Evolutionary conservation across 2,888 invertebrate species (phyloP).

Genomic region (Siphonodentalium dalli): DNA sequence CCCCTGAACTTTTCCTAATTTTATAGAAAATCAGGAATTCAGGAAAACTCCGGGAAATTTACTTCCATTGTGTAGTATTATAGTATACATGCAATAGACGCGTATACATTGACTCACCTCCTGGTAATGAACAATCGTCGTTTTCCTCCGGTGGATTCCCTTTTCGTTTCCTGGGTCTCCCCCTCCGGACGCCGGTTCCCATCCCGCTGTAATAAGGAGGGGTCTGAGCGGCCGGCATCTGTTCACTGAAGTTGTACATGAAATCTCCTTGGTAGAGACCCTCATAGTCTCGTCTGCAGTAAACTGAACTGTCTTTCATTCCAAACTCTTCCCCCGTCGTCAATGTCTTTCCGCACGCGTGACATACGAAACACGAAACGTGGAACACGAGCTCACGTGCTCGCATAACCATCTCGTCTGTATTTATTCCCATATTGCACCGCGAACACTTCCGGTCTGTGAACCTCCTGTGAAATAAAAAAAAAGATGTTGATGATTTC

Average conservation of each 20-base stretch:
- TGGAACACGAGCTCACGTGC: slow-evolving; percentile 88
- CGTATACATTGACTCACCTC: too few relatives aligned
- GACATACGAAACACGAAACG: slow-evolving; percentile 87
- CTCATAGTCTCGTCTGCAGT: slow-evolving; percentile 83
- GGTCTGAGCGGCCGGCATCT: slow-evolving; percentile 28
- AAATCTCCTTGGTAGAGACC: slow-evolving; percentile 65
- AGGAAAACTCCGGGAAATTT: too few relatives aligned
- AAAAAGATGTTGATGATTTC: too few relatives aligned
- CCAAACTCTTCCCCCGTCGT: slow-evolving; percentile 91
- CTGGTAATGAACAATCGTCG: slow-evolving; percentile 20
- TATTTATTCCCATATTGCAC: slow-evolving; percentile 83
- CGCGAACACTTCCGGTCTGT: slow-evolving; percentile 85
- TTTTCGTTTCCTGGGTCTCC: slow-evolving; percentile 82
- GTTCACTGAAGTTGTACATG: slow-evolving; percentile 22
- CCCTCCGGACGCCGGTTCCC: slow-evolving; percentile 81
- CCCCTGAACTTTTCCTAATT: too few relatives aligned
- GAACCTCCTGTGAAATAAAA: slow-evolving; percentile 76
- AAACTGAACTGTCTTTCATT: slow-evolving; percentile 81
- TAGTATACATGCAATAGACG: too few relatives aligned
- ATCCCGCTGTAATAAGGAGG: slow-evolving; percentile 71
- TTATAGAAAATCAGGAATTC: too few relatives aligned
- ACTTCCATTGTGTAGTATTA: too few relatives aligned
- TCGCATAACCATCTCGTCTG: slow-evolving; percentile 89
- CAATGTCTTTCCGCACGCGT: slow-evolving; percentile 80
- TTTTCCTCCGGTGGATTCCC: slow-evolving; percentile 43